phyloP scores from a whole-genome alignment of 2,888 invertebrate species.

The Drosophila diplacantha region DNA sequence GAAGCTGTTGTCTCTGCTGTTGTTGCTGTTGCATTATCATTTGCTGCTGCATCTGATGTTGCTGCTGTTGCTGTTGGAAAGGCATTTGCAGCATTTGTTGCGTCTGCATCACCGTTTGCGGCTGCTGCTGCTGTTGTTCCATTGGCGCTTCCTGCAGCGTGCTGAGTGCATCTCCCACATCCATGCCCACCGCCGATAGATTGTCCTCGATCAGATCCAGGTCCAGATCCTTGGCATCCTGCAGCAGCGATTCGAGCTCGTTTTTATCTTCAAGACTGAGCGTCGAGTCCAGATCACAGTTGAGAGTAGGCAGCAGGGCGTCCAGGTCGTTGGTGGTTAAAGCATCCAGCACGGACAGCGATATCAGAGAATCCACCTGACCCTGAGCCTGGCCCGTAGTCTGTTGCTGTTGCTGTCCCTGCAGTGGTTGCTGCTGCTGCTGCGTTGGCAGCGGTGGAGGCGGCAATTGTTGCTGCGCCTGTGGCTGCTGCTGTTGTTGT shows the following conservation, averaged over 20 bases:
- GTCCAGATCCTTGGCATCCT: slow-evolving; percentile 77
- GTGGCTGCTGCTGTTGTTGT: slow-evolving; percentile 68
- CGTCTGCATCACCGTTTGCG: slow-evolving; percentile 25
- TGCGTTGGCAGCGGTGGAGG: slow-evolving; percentile 22
- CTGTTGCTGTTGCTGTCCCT: slow-evolving; percentile 22
- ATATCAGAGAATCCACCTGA: slow-evolving; percentile 69
- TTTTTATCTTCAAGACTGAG: slow-evolving; percentile 77
- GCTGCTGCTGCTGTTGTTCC: slow-evolving; percentile 47
- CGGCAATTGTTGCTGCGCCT: slow-evolving; percentile 36
- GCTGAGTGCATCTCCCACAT: slow-evolving; percentile 64
- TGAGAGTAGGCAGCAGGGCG: slow-evolving; percentile 81
- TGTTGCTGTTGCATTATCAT: slow-evolving; percentile 35
- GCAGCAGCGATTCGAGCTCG: slow-evolving; percentile 76
- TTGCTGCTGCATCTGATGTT: slow-evolving; percentile 49
- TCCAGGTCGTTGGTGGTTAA: slow-evolving; percentile 81
- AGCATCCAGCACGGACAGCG: slow-evolving; percentile 75
- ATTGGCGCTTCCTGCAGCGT: slow-evolving; percentile 56
- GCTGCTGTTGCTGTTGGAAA: slow-evolving; percentile 43
- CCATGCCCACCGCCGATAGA: slow-evolving; percentile 77
- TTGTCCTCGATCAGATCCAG: slow-evolving; percentile 78
- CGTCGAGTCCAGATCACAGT: slow-evolving; percentile 79
- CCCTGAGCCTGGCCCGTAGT: slow-evolving; percentile 15
- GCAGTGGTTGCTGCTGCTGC: slow-evolving; percentile 22
- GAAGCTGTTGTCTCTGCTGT: slow-evolving; percentile 37
- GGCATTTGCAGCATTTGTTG: slow-evolving; percentile 43